Conservation (phyloP, 2,797 vertebrate species). For the Nasua narica region DNA sequence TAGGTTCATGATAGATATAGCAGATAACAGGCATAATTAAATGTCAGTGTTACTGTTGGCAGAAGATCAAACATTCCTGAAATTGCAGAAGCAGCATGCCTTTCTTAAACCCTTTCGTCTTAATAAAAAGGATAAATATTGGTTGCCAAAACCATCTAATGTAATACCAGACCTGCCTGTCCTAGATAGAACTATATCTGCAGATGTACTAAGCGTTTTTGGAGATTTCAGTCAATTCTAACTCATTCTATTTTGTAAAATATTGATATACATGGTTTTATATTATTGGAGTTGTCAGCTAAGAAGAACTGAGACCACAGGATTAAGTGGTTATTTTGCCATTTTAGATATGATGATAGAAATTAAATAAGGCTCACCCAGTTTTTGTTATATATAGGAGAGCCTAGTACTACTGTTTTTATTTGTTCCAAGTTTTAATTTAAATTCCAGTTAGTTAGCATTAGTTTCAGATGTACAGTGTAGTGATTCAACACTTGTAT, state of each 20-base stretch:
- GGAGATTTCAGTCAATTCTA: not conserved
- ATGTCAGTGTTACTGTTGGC: constrained; percentile 58
- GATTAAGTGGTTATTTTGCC: not conserved
- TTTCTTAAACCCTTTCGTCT: constrained; percentile 73
- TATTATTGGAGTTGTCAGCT: not conserved
- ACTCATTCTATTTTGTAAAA: not conserved
- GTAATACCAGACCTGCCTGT: not conserved
- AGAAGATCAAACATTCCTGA: constrained; percentile 64
- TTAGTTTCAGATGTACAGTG: not conserved
- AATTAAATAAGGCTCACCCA: not conserved
- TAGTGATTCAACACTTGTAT: not conserved
- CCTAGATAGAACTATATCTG: constrained; percentile 11
- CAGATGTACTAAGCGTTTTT: constrained; percentile 1
- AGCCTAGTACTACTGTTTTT: not conserved
- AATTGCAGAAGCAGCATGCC: constrained; percentile 60
- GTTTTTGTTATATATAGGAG: not conserved
- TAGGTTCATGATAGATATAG: constrained; percentile 23
- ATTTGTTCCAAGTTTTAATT: not conserved
- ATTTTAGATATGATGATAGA: not conserved
- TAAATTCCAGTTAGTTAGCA: not conserved
- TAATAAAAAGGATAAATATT: constrained; percentile 59
- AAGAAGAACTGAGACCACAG: not conserved
- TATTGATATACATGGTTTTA: not conserved
- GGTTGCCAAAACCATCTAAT: constrained; percentile 27
- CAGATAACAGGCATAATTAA: constrained; percentile 60